Evolutionary conservation across 2,113 vertebrate genomes (phyloP), one percentile per base, ranked within the genome.

Genomic region (Xenopus borealis): DNA sequence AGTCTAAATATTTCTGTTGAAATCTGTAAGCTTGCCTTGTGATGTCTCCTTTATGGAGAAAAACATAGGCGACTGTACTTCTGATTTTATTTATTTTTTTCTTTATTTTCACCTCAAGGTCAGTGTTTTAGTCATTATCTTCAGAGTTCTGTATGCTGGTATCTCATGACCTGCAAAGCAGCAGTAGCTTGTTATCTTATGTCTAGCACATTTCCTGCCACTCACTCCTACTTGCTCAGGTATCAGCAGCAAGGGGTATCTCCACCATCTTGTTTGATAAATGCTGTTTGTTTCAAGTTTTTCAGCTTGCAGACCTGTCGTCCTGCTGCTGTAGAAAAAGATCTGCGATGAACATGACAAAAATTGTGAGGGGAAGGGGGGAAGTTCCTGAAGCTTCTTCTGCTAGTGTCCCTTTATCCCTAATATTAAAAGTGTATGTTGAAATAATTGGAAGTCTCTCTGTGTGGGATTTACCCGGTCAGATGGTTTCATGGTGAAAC

Each of bases 61-160:
- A 7, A 27, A 30, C 14, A 62, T 19, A 30, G 20, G 61, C 14
- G 6, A 13, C 10, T 62, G 23, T 62, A 19, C 30, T 10, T 50
- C 33, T 50, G 47, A 3, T 30, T 62, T 62, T 12, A 13, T 70
- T 62, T 62, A 30, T 33, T 40, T 40, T 40, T 40, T 40, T 6
- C 8, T 40, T 6, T 40, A 40, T 74, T 66, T 66, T 18, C 53
- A 74, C 57, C 55, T 67, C 55, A 75, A 67, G 16, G 64, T 66
- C 72, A 74, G 46, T 59, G 40, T 66, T 66, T 58, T 44, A 47
- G 40, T 44, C 55, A 50, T 74, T 74, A 74, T 67, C 72, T 59
- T 67, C 52, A 59, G 50, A 58, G 55, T 50, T 18, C 63, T 53
- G 47, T 52, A 62, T 53, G 55, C 55, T 62, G 20, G 20, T 69